Percentiles rank a stretch among this genome's conserved stretches.
phyloP scores from a whole-genome alignment of 2,797 vertebrate species.

The Poeciliopsis infans region DNA sequence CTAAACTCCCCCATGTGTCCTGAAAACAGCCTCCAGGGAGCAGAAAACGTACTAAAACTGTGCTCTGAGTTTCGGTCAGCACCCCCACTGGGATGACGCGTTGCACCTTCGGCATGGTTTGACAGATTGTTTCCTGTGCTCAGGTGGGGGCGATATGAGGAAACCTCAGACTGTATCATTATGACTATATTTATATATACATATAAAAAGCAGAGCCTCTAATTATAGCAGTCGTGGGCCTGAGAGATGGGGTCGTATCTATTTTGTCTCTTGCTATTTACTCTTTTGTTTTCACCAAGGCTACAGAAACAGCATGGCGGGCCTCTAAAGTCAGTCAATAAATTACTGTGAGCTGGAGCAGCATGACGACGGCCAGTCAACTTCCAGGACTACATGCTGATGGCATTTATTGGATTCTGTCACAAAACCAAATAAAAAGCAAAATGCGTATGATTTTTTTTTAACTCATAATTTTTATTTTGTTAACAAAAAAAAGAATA shows the following conservation, averaged over 20 bases:
- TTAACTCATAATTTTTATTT: no score
- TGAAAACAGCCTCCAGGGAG: background rate
- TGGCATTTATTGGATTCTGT: background rate
- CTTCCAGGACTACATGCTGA: constrained; percentile 1
- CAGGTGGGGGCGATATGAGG: background rate
- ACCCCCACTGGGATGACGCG: background rate
- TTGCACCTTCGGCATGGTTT: background rate
- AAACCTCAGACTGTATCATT: background rate
- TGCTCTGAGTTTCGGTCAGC: background rate
- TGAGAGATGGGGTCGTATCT: constrained; percentile 11
- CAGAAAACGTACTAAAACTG: background rate
- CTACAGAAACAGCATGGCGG: background rate
- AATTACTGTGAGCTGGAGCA: background rate
- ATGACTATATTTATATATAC: background rate
- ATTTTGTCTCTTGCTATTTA: constrained; percentile 22
- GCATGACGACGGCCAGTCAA: background rate
- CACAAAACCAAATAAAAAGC: background rate
- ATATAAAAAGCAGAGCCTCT: background rate
- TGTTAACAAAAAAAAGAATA: no score
- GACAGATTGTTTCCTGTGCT: background rate
- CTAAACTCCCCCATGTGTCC: background rate
- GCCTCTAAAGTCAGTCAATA: constrained; percentile 32
- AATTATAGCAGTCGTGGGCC: background rate
- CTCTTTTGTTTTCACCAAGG: constrained; percentile 8
- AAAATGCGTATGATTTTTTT: background rate